Conservation (phyloP, 1,140 invertebrate genomes). For the Heliconius himera region DNA sequence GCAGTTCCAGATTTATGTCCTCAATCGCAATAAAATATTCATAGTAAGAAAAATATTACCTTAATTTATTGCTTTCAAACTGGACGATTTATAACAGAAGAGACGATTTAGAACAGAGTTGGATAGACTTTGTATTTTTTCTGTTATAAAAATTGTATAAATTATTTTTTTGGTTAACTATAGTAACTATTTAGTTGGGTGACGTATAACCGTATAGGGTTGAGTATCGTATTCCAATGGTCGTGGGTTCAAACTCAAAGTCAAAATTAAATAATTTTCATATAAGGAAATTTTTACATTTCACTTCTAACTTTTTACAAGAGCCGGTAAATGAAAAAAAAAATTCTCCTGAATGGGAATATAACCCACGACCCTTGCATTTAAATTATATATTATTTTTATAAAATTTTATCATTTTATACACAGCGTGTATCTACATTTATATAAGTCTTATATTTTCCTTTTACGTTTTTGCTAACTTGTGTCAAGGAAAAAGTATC, state of each 20-base stretch:
- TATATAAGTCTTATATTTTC: neutral
- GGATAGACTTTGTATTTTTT: neutral
- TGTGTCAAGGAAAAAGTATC: neutral
- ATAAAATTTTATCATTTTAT: neutral
- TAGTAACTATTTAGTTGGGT: no score
- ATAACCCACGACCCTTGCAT: no score
- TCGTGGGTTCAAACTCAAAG: no score
- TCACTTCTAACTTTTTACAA: no score
- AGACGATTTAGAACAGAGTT: neutral
- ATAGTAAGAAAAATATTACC: constrained; percentile 16
- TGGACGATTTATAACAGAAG: neutral
- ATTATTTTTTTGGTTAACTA: neutral
- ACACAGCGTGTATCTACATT: neutral
- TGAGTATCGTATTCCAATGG: no score
- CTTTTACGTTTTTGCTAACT: neutral
- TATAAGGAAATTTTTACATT: no score
- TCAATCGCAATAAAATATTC: constrained; percentile 15
- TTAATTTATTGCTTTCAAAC: constrained; percentile 14
- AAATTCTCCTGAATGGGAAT: no score
- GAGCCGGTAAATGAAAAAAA: no score
- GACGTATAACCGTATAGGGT: no score
- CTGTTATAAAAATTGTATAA: neutral
- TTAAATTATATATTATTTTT: neutral
- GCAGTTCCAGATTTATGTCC: neutral
- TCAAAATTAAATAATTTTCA: no score